Conservation (phyloP, 2,888 invertebrate species). For the Sinopyrophorus schimmeli region DNA sequence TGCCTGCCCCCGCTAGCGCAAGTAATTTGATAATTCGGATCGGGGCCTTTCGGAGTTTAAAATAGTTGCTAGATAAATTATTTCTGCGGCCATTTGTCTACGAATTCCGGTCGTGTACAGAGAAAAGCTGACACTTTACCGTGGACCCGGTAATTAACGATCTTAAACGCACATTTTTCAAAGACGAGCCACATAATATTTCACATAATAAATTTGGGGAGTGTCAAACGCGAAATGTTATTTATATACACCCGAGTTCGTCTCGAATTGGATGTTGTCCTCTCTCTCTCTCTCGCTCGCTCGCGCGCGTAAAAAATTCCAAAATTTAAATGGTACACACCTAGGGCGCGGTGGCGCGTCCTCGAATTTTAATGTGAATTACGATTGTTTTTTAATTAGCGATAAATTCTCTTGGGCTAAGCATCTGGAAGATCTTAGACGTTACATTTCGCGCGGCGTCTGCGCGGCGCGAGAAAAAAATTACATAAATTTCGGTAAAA, state of each 20-base stretch:
- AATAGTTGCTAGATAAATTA: slow-evolving; percentile 50
- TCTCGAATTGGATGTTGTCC: slow-evolving; percentile 28
- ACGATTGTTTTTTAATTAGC: too few species aligned
- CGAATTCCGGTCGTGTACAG: slow-evolving; percentile 51
- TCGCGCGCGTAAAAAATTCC: too few species aligned
- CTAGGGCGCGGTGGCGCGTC: too few species aligned
- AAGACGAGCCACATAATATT: slow-evolving; percentile 53
- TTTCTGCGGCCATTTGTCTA: slow-evolving; percentile 54
- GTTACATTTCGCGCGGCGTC: too few species aligned
- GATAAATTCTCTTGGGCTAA: too few species aligned
- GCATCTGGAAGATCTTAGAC: too few species aligned
- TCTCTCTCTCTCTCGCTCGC: too few species aligned
- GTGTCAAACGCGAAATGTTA: slow-evolving; percentile 49
- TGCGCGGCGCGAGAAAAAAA: too few species aligned
- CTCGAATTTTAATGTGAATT: too few species aligned
- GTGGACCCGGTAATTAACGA: slow-evolving; percentile 56
- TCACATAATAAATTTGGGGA: slow-evolving; percentile 55
- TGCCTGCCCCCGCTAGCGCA: not conserved
- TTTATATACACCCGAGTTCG: slow-evolving; percentile 42
- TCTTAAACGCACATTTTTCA: slow-evolving; percentile 56
- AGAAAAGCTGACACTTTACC: slow-evolving; percentile 53
- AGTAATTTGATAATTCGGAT: slow-evolving; percentile 27
- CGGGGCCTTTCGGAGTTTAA: slow-evolving; percentile 24
- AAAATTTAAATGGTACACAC: too few species aligned
- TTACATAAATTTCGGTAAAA: too few species aligned